These are phyloP conservation scores for Atlantisia rogersi DNA, from an alignment of 2,113 vertebrate genomes.

Conservation along the genomic window DNA sequence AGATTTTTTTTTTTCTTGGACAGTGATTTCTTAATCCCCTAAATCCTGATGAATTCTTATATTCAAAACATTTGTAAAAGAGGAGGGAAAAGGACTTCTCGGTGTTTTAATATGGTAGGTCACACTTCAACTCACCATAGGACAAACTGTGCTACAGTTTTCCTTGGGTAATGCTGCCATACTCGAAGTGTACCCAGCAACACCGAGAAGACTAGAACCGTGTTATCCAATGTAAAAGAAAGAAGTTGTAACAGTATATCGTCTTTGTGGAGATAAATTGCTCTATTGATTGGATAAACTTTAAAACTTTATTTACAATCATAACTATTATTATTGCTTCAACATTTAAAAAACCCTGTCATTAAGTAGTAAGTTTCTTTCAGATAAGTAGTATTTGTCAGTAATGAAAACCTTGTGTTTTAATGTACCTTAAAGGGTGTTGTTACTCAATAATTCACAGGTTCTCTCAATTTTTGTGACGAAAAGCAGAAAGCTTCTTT, in stretches of 20 bases:
- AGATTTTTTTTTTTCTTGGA: conserved; percentile 58
- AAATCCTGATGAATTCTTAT: conserved; percentile 75
- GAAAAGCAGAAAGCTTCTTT: conserved; percentile 39
- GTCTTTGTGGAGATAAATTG: conserved; percentile 20
- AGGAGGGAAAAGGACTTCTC: conserved; percentile 24
- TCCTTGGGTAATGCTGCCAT: neutral
- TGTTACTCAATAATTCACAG: conserved; percentile 21
- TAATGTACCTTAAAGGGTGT: conserved; percentile 17
- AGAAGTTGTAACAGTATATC: neutral
- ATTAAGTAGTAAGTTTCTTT: conserved; percentile 65
- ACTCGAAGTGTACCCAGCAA: neutral
- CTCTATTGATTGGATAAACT: conserved; percentile 25
- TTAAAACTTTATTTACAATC: conserved; percentile 35
- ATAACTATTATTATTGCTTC: conserved; percentile 31
- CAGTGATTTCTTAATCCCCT: conserved; percentile 75
- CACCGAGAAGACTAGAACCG: neutral
- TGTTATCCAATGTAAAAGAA: neutral
- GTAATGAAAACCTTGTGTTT: conserved; percentile 59
- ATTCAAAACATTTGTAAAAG: conserved; percentile 69
- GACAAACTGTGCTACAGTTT: neutral
- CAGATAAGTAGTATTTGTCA: conserved; percentile 23
- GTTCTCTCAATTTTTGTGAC: conserved; percentile 40
- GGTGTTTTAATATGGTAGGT: conserved; percentile 24
- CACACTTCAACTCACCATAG: conserved; percentile 21
- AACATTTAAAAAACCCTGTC: conserved; percentile 7